Evolutionary conservation across 2,888 invertebrate species (phyloP).

Genomic region (Temnothorax ravouxi): DNA sequence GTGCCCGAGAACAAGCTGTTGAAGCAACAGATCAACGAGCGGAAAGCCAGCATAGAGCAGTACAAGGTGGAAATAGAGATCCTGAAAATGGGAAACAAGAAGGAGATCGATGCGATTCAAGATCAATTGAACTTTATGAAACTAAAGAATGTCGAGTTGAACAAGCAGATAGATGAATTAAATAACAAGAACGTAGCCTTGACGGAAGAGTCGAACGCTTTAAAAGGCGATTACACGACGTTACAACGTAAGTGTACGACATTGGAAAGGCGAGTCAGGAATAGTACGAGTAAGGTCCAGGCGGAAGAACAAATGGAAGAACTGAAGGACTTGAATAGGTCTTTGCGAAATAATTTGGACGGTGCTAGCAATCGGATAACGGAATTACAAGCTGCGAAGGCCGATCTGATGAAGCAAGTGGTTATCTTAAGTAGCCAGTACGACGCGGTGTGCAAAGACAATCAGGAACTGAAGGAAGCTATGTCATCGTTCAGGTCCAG

Average conservation of each 20-base stretch:
- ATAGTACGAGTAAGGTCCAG: constrained; percentile 86
- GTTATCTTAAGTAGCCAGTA: constrained; percentile 71
- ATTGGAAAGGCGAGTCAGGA: constrained; percentile 82
- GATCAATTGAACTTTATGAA: constrained; percentile 79
- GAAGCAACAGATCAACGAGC: constrained; percentile 76
- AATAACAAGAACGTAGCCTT: constrained; percentile 87
- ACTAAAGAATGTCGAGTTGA: constrained; percentile 81
- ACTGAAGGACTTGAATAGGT: constrained; percentile 80
- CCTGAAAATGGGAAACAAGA: constrained; percentile 84
- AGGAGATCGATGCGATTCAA: constrained; percentile 71
- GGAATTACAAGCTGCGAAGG: constrained; percentile 79
- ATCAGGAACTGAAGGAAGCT: constrained; percentile 71
- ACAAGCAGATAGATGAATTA: constrained; percentile 83
- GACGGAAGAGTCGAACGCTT: constrained; percentile 85
- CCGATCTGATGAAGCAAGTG: constrained; percentile 74
- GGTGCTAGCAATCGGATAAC: constrained; percentile 82
- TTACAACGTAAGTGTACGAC: constrained; percentile 86
- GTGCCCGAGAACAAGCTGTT: constrained; percentile 79
- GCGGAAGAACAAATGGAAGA: constrained; percentile 81
- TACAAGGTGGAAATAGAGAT: constrained; percentile 85
- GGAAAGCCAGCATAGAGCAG: constrained; percentile 78
- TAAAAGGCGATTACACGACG: constrained; percentile 87
- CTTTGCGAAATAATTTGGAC: constrained; percentile 82
- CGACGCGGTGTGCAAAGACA: constrained; percentile 73
- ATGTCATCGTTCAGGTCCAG: constrained; percentile 70